Evolutionary conservation across 35 echinoderm and acorn worm genomes (phyloP), one percentile per base, ranked within the genome.

Genomic region (Hemicentrotus pulcherrimus): DNA sequence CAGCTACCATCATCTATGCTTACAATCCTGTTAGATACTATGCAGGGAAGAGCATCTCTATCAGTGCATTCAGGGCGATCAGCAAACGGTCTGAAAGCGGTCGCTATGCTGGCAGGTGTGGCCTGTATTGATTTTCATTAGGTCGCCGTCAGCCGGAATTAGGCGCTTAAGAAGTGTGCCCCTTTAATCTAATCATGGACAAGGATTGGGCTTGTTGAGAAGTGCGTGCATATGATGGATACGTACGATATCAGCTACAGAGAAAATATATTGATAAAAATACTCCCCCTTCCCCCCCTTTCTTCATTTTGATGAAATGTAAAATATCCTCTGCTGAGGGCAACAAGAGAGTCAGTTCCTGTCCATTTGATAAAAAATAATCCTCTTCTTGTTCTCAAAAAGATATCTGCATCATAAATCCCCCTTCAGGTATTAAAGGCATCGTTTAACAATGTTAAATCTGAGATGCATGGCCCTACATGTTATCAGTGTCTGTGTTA

Each of bases 121-220:
- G 88, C 32, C 32, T 7, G 88, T 90, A 90, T 90, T 90, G 88
- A 90, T 90, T 90, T 33, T 90, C 88, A 90, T 90, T 90, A 90
- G 32, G 88, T 90, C 32, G 32, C 32, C 88, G 46, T 90, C 88
- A 41, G 12, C 88, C 88, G 32, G 88, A 45, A 90, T 90, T 90
- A 90, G 32, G 14, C 46, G 32, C 88, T 90, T 47, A 47, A 33
- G 88, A 90, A 8, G 46, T 90, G 46, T 47, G 11, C 46, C 88
- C 88, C 88, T 47, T 90, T 90, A 90, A 90, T 90, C 88, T 28
- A 35, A 90, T 90, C 88, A 45, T 45, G 88, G 32, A 90, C 88
- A 78, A 78, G 22, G 65, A 18, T 78, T 28, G 65, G 65, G 18
- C 22, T 78, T 78, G 28, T 78, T n/a, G 65, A 78, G 22, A 6